Evolutionary conservation across 1,140 invertebrate genomes (phyloP).

Genomic region (Pachyrhynchus sulphureomaculatus): DNA sequence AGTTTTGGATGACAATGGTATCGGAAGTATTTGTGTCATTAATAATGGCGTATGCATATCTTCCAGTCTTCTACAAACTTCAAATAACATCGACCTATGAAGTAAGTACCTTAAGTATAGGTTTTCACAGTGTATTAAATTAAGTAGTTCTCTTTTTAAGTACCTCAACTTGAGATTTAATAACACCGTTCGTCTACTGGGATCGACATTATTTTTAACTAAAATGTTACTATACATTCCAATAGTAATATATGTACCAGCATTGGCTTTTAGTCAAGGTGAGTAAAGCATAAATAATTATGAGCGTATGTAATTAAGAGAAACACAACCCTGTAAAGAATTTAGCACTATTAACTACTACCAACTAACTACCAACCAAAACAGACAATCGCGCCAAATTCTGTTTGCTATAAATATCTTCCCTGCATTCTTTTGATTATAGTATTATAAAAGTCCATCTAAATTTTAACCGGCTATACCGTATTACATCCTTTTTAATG

Average conservation of each 20-base stretch:
- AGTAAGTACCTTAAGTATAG: constrained; percentile 55
- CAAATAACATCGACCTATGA: constrained; percentile 83
- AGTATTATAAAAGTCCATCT: too few relatives aligned
- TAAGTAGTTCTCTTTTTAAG: constrained; percentile 52
- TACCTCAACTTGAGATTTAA: constrained; percentile 74
- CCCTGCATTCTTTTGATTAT: too few relatives aligned
- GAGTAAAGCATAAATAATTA: too few relatives aligned
- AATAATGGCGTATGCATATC: constrained; percentile 71
- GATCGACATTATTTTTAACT: constrained; percentile 65
- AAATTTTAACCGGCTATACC: too few relatives aligned
- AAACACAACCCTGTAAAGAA: too few relatives aligned
- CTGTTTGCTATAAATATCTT: too few relatives aligned
- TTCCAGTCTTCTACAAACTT: constrained; percentile 85
- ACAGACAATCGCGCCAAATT: too few relatives aligned
- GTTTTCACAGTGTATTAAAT: background rate
- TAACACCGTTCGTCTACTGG: constrained; percentile 62
- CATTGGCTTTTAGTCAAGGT: constrained; percentile 87
- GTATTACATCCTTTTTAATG: too few relatives aligned
- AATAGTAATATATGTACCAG: constrained; percentile 87
- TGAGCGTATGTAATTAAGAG: too few relatives aligned
- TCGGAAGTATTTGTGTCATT: constrained; percentile 71
- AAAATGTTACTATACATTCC: constrained; percentile 80
- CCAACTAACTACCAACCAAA: too few relatives aligned
- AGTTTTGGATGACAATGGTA: constrained; percentile 69
- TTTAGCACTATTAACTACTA: too few relatives aligned